Percentiles rank a stretch among this genome's conserved stretches.
These are phyloP conservation scores for Larimichthys polyactis DNA, from an alignment of 2,113 vertebrate genomes.

Conservation along the genomic window DNA sequence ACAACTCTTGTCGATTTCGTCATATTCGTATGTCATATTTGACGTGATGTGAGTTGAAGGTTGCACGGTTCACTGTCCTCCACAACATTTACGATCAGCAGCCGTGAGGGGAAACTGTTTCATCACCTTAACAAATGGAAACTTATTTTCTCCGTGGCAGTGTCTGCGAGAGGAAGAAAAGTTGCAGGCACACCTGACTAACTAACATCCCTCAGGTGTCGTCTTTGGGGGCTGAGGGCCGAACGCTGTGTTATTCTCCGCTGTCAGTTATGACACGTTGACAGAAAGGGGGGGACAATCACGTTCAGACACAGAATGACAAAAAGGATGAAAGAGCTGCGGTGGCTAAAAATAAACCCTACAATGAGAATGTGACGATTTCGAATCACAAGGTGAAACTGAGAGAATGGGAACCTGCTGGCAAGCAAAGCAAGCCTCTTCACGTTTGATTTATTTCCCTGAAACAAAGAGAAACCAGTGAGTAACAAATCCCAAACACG, in stretches of 20 bases:
- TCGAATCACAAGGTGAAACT: conserved; percentile 44
- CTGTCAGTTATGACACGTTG: conserved; percentile 46
- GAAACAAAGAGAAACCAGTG: neutral
- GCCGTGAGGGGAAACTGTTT: conserved; percentile 61
- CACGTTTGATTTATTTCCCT: neutral
- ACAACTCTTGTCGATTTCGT: too few relatives aligned
- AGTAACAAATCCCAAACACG: too few relatives aligned
- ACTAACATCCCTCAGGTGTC: conserved; percentile 55
- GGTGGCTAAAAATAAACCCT: conserved; percentile 58
- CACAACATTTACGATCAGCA: neutral
- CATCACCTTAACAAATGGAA: conserved; percentile 74
- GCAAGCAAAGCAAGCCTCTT: neutral
- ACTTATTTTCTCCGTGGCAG: conserved; percentile 46
- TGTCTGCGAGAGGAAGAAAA: conserved; percentile 38
- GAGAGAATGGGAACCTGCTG: conserved; percentile 3
- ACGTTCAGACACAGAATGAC: conserved; percentile 35
- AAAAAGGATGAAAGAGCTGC: conserved; percentile 14
- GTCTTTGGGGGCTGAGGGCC: conserved; percentile 46
- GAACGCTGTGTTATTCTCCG: conserved; percentile 51
- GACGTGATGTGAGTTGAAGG: neutral
- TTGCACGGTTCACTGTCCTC: neutral
- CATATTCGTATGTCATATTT: neutral
- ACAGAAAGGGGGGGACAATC: conserved; percentile 19
- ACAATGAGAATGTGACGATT: neutral
- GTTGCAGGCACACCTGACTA: conserved; percentile 48